These are phyloP conservation scores for Acanthosepion pharaonis DNA, from an alignment of 2,888 invertebrate species.

Conservation along the genomic window DNA sequence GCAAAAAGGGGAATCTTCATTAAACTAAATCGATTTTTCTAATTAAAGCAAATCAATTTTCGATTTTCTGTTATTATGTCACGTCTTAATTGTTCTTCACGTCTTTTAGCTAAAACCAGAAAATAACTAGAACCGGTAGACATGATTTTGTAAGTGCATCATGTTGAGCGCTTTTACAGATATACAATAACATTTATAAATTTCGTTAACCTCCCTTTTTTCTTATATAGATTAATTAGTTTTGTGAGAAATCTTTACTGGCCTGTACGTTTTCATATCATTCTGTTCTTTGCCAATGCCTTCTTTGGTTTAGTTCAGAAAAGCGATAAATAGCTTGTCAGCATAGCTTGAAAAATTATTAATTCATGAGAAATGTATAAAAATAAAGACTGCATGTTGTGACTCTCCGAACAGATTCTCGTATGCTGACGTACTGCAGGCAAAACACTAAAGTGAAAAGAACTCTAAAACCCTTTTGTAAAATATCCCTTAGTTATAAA, in stretches of 20 bases:
- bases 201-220: not conserved
- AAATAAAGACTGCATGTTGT: too few species aligned
- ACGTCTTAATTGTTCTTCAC: not conserved
- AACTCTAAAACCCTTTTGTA: not conserved
- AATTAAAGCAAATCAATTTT: not conserved
- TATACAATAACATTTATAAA: not conserved
- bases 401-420: not conserved
- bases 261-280: not conserved
- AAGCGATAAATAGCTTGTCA: too few species aligned
- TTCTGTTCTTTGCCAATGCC: not conserved
- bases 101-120: not conserved
- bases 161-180: not conserved
- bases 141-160: not conserved
- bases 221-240: not conserved
- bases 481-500: not conserved
- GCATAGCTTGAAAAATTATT: too few species aligned
- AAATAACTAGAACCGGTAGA: not conserved
- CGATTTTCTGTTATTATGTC: not conserved
- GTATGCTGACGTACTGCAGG: not conserved
- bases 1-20: not conserved
- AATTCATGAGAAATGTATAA: too few species aligned
- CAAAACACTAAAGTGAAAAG: not conserved
- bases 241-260: not conserved
- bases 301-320: too few species aligned
- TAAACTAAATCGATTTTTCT: not conserved